Conservation (phyloP, 2,888 invertebrate genomes). For the Lepidochrysops patricia region DNA sequence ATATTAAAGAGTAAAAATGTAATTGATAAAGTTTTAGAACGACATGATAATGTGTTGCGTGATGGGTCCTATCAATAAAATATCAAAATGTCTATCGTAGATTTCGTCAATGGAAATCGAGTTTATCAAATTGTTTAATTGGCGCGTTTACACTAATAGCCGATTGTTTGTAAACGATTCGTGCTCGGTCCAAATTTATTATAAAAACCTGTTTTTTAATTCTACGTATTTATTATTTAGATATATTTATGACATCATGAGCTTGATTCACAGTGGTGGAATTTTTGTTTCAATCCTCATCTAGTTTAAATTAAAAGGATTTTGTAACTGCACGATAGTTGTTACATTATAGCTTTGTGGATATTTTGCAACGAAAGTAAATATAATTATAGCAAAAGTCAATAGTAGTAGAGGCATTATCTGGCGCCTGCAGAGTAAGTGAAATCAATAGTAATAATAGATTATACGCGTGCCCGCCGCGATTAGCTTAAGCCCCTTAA, state of each 20-base stretch:
- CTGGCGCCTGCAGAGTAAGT: slow-evolving; percentile 7
- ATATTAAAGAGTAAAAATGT: too few relatives aligned
- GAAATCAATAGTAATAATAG: slow-evolving; percentile 12
- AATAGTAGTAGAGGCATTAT: too few relatives aligned
- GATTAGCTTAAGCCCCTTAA: slow-evolving; percentile 2
- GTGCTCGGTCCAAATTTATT: neutral
- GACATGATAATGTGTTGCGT: too few relatives aligned
- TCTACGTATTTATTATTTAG: too few relatives aligned
- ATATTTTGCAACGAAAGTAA: too few relatives aligned
- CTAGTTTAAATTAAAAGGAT: neutral
- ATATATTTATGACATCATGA: too few relatives aligned
- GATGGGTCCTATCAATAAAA: too few relatives aligned
- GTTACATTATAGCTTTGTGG: too few relatives aligned
- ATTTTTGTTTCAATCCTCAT: neutral
- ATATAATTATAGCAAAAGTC: too few relatives aligned
- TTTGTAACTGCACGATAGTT: too few relatives aligned
- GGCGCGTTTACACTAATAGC: neutral
- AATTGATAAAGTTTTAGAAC: too few relatives aligned
- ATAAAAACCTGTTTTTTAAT: neutral
- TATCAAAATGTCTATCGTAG: neutral
- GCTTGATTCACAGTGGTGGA: too few relatives aligned
- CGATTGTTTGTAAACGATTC: neutral
- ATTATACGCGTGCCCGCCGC: slow-evolving; percentile 4
- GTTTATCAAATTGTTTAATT: slow-evolving; percentile 6
- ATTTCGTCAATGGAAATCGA: neutral